Conservation (phyloP, 2,888 invertebrate species). For the Tolmerus cingulatus region DNA sequence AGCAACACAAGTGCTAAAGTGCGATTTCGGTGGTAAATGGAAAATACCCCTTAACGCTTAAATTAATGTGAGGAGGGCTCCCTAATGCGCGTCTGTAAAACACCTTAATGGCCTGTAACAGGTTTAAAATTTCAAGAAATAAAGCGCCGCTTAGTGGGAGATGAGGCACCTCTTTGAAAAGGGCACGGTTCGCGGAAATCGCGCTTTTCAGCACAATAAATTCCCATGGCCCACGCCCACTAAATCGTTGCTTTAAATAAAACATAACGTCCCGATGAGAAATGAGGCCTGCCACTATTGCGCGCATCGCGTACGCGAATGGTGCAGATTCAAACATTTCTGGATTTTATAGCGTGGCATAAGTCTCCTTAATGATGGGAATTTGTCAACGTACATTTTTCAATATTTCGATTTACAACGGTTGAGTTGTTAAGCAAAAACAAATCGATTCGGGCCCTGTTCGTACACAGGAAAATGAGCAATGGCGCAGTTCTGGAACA, state of each 20-base stretch:
- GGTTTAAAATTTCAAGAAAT: neutral
- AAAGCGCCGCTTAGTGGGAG: neutral
- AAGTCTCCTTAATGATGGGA: neutral
- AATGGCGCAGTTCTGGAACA: neutral
- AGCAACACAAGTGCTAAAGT: neutral
- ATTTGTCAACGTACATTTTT: neutral
- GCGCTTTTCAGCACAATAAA: neutral
- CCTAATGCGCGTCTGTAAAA: neutral
- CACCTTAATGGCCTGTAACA: neutral
- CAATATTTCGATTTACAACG: neutral
- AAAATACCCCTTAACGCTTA: neutral
- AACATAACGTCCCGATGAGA: neutral
- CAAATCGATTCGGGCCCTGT: neutral
- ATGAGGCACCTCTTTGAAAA: neutral
- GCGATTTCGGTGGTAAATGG: neutral
- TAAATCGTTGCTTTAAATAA: neutral
- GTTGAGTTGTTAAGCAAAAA: neutral
- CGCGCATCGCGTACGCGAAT: neutral
- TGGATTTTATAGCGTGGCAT: neutral
- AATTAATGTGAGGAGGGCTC: neutral
- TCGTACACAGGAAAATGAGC: neutral
- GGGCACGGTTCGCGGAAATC: neutral
- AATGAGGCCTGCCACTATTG: neutral
- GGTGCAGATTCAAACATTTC: neutral
- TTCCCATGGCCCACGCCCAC: neutral